Evolutionary conservation across 2,113 vertebrate genomes (phyloP).

Genomic region (Chlamydotis undulata): DNA sequence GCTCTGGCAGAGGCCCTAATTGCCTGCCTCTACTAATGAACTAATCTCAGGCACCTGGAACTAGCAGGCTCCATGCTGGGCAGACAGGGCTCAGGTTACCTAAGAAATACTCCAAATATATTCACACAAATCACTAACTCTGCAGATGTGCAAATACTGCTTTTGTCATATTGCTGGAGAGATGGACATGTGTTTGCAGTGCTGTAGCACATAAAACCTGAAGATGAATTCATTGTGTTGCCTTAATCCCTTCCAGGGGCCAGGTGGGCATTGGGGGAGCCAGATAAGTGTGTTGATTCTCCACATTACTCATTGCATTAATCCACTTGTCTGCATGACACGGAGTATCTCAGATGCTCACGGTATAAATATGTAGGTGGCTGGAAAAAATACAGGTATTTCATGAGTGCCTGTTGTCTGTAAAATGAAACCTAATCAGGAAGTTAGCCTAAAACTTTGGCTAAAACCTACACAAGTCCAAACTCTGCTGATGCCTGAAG

Average conservation of each 20-base stretch:
- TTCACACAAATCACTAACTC: slow-evolving; percentile 37
- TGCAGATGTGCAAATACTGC: slow-evolving; percentile 63
- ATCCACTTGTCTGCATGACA: slow-evolving; percentile 9
- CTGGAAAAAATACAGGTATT: neutral
- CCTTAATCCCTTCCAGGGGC: slow-evolving; percentile 53
- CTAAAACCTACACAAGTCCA: neutral
- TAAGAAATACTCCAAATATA: slow-evolving; percentile 44
- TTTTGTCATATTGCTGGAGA: slow-evolving; percentile 44
- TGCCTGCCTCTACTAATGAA: slow-evolving; percentile 58
- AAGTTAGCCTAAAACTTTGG: neutral
- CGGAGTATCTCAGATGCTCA: neutral
- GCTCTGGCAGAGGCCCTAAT: neutral
- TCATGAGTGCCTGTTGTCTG: neutral
- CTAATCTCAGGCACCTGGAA: slow-evolving; percentile 70
- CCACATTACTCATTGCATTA: slow-evolving; percentile 11
- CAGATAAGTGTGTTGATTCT: slow-evolving; percentile 33
- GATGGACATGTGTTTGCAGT: slow-evolving; percentile 43
- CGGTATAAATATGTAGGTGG: neutral
- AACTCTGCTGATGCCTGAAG: neutral
- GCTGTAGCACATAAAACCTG: slow-evolving; percentile 45
- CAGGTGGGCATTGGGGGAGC: slow-evolving; percentile 46
- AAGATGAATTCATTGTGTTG: slow-evolving; percentile 48
- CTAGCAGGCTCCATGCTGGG: slow-evolving; percentile 34
- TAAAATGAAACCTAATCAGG: slow-evolving; percentile 7
- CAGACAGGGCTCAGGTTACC: slow-evolving; percentile 41